Conservation (phyloP, 2,113 vertebrate species). For the Sakesphorus luctuosus region DNA sequence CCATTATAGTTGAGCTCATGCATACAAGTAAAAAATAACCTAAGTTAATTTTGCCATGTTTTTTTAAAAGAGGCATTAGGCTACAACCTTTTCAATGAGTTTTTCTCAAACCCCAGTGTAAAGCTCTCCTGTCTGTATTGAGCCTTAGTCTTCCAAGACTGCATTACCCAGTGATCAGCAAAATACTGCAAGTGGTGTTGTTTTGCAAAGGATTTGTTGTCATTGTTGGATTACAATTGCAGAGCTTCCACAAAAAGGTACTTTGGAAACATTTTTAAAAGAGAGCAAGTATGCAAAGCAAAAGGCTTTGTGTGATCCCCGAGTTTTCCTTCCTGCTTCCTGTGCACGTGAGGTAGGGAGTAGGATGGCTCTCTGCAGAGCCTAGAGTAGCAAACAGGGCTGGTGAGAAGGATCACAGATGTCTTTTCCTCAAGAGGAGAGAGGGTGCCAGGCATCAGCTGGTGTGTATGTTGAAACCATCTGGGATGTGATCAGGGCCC, state of each 20-base stretch:
- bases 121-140: background rate
- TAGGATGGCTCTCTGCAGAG: background rate
- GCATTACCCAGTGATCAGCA: background rate
- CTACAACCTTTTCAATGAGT: background rate
- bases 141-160: background rate
- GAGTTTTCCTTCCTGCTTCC: background rate
- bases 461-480: background rate
- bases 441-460: conserved; percentile 42
- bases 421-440: conserved; percentile 16
- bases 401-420: conserved; percentile 20
- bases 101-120: background rate
- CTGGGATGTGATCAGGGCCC: background rate
- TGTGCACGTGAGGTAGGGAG: rapidly evolving
- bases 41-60: background rate
- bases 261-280: background rate
- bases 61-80: background rate
- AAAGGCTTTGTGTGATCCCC: background rate
- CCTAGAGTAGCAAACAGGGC: background rate
- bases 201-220: background rate
- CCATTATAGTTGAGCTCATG: background rate
- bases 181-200: background rate
- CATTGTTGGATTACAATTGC: background rate
- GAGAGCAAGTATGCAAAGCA: background rate
- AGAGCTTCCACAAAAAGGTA: background rate
- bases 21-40: background rate